Evolutionary conservation across 2,888 invertebrate genomes (phyloP).

Genomic region (Ornithoptera alexandrae): DNA sequence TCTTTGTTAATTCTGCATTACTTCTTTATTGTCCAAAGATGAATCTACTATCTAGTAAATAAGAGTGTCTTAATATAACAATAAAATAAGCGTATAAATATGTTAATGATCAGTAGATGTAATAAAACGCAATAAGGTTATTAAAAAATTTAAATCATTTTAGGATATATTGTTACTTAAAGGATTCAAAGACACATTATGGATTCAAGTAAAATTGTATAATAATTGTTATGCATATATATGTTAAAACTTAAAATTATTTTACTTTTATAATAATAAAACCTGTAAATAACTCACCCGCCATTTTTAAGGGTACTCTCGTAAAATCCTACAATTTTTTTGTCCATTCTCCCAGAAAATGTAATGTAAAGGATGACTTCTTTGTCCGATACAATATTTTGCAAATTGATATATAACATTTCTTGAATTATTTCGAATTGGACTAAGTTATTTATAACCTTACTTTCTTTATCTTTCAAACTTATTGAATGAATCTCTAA

Average conservation of each 20-base stretch:
- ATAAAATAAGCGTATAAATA: too few species aligned
- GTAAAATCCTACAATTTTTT: slow-evolving; percentile 78
- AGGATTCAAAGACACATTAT: too few species aligned
- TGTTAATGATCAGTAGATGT: too few species aligned
- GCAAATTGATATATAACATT: slow-evolving; percentile 58
- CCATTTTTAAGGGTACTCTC: slow-evolving; percentile 75
- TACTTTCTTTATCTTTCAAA: slow-evolving; percentile 38
- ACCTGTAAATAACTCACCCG: slow-evolving; percentile 49
- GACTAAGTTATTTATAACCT: slow-evolving; percentile 36
- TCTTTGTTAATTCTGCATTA: too few species aligned
- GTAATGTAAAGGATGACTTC: slow-evolving; percentile 62
- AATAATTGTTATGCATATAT: background rate
- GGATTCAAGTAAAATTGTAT: too few species aligned
- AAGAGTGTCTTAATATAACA: too few species aligned
- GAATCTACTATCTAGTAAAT: too few species aligned
- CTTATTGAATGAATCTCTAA: slow-evolving; percentile 67
- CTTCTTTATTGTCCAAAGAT: too few species aligned
- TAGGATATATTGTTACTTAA: too few species aligned
- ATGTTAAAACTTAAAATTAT: background rate
- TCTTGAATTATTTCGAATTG: slow-evolving; percentile 35
- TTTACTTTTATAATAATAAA: background rate
- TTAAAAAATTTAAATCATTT: too few species aligned
- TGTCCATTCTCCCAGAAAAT: slow-evolving; percentile 76
- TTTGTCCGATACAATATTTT: slow-evolving; percentile 46
- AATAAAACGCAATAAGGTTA: too few species aligned